phyloP scores from a whole-genome alignment of 1,140 invertebrate species.

The Dendrolimus kikuchii region DNA sequence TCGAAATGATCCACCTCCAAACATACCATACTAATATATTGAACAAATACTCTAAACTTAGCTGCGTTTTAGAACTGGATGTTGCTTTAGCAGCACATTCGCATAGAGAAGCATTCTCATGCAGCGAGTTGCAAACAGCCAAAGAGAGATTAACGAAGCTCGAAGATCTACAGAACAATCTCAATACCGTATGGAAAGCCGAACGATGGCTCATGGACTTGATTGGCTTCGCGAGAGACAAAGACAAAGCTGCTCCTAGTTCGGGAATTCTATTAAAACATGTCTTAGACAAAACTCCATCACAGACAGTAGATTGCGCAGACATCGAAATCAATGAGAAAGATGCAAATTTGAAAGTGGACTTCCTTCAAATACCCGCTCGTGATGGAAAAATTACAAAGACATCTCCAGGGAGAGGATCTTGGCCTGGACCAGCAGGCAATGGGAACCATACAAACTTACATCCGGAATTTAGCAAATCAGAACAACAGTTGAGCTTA shows the following conservation, averaged over 20 bases:
- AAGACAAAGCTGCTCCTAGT: slow-evolving; percentile 67
- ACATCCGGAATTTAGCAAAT: slow-evolving; percentile 86
- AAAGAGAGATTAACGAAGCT: slow-evolving; percentile 88
- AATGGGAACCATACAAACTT: slow-evolving; percentile 67
- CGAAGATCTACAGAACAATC: slow-evolving; percentile 85
- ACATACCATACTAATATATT: slow-evolving; percentile 93
- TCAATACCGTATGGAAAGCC: slow-evolving; percentile 92
- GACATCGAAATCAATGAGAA: slow-evolving; percentile 28
- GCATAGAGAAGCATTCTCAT: slow-evolving; percentile 94
- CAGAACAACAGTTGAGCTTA: slow-evolving; percentile 82
- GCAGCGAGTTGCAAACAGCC: slow-evolving; percentile 86
- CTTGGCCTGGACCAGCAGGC: slow-evolving; percentile 87
- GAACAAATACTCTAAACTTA: slow-evolving; percentile 90
- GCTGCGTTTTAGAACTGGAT: slow-evolving; percentile 94
- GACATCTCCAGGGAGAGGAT: slow-evolving; percentile 82
- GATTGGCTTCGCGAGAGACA: slow-evolving; percentile 92
- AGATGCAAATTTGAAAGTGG: slow-evolving; percentile 49
- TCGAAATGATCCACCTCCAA: slow-evolving; percentile 94
- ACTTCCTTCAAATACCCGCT: slow-evolving; percentile 79
- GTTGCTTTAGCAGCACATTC: slow-evolving; percentile 92
- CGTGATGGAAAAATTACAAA: slow-evolving; percentile 83
- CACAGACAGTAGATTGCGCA: slow-evolving; percentile 27
- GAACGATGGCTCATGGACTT: slow-evolving; percentile 96
- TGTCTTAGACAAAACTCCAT: slow-evolving; percentile 62
- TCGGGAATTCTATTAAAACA: slow-evolving; percentile 64